A percentile compares a stretch with the other conserved stretches of the same genome.
phyloP scores from a whole-genome alignment of 2,888 invertebrate species.

The Acronicta aceris region DNA sequence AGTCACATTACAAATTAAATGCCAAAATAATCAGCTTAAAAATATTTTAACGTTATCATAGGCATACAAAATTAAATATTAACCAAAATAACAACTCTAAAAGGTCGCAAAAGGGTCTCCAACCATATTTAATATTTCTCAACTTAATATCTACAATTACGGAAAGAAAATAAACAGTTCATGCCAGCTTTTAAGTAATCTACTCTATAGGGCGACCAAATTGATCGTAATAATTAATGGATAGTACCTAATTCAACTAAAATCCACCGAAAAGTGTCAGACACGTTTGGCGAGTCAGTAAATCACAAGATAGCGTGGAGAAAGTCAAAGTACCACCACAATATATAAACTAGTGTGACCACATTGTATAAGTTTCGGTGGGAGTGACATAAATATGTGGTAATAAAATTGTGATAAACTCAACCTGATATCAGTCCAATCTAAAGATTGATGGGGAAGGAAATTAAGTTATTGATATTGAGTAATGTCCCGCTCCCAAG shows the following conservation, averaged over 20 bases:
- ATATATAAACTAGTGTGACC: conserved; percentile 63
- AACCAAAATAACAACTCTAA: conserved; percentile 19
- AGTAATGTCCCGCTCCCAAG: conserved; percentile 57
- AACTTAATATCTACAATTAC: conserved; percentile 36
- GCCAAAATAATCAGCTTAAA: conserved; percentile 2
- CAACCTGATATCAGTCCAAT: conserved; percentile 60
- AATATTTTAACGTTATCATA: conserved; percentile 7
- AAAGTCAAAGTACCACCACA: conserved; percentile 71
- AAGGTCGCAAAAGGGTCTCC: conserved; percentile 23
- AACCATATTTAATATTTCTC: conserved; percentile 14
- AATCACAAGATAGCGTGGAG: conserved; percentile 76
- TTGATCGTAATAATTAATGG: conserved; percentile 52
- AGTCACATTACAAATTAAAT: conserved; percentile 29
- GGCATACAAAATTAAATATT: conserved; percentile 21
- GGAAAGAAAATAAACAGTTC: conserved; percentile 43
- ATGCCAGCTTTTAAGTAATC: conserved; percentile 25
- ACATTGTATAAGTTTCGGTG: conserved; percentile 59
- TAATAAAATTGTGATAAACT: conserved; percentile 62
- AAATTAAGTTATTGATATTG: conserved; percentile 65
- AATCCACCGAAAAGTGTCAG: conserved; percentile 59
- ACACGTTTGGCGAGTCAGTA: conserved; percentile 77
- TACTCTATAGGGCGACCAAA: conserved; percentile 56
- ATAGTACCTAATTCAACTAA: conserved; percentile 58
- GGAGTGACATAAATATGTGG: conserved; percentile 63
- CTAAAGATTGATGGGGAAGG: conserved; percentile 60